Percentiles rank a stretch among this genome's conserved stretches.
These are phyloP conservation scores for Drosophila tripunctata DNA, from an alignment of 2,888 invertebrate species.

Conservation along the genomic window DNA sequence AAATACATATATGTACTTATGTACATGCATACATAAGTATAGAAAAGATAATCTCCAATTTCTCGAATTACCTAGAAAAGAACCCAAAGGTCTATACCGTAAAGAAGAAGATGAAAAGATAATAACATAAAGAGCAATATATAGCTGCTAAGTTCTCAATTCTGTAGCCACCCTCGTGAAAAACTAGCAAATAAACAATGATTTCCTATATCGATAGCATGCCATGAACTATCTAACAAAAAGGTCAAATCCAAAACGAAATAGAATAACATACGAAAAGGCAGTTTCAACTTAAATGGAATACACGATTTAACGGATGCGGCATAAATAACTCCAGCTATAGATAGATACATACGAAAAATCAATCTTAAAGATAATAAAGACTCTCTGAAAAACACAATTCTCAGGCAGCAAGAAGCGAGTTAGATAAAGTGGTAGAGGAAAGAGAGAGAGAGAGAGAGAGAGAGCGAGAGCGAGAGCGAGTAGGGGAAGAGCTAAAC, in stretches of 20 bases:
- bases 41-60: background rate
- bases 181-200: background rate
- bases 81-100: background rate
- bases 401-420: conserved; percentile 20
- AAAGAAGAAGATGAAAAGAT: background rate
- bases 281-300: conserved; percentile 55
- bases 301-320: conserved; percentile 13
- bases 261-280: too few species aligned
- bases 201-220: background rate
- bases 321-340: conserved; percentile 13
- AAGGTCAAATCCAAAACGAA: background rate
- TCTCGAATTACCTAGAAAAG: background rate
- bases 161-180: background rate
- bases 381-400: conserved; percentile 24
- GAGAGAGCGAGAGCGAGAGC: background rate
- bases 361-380: conserved; percentile 49
- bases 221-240: background rate
- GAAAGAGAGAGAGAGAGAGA: conserved; percentile 1
- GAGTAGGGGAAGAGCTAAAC: background rate
- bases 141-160: background rate
- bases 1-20: background rate
- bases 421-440: background rate
- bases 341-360: conserved; percentile 47
- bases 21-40: too few species aligned
- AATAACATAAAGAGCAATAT: background rate